Percentiles rank a stretch among this genome's conserved stretches.
Evolutionary conservation across 2,113 vertebrate species (phyloP).

Genomic region (Suncus etruscus): DNA sequence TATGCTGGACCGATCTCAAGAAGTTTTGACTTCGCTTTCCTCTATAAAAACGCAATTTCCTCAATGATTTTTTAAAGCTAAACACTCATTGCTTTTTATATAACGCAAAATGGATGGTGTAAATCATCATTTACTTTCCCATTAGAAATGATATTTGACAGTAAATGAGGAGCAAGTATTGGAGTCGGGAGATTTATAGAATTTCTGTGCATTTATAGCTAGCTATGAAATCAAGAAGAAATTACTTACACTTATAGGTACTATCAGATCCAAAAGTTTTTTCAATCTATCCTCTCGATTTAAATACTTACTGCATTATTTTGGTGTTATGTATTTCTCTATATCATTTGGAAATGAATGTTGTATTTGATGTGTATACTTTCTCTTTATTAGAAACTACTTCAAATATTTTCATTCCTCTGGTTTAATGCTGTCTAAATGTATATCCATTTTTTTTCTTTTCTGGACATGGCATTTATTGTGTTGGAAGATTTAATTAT

Average conservation of each 20-base stretch:
- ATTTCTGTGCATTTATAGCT: background rate
- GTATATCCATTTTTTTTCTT: constrained; percentile 6
- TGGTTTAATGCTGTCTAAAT: constrained; percentile 21
- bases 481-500: background rate
- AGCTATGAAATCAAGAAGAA: background rate
- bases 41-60: background rate
- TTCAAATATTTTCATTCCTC: constrained; percentile 31
- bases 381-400: background rate
- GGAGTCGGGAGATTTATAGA: background rate
- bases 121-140: background rate
- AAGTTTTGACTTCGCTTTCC: background rate
- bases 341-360: background rate
- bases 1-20: background rate
- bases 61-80: background rate
- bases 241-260: background rate
- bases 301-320: constrained; percentile 2
- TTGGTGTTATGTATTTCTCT: background rate
- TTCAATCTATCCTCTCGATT: background rate
- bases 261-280: background rate
- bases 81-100: background rate
- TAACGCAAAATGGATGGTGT: background rate
- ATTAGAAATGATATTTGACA: background rate
- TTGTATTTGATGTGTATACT: background rate
- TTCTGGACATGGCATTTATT: background rate
- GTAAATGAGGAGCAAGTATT: constrained; percentile 8